Evolutionary conservation across 2,888 invertebrate species (phyloP).

Genomic region (Palloptera scutellata): DNA sequence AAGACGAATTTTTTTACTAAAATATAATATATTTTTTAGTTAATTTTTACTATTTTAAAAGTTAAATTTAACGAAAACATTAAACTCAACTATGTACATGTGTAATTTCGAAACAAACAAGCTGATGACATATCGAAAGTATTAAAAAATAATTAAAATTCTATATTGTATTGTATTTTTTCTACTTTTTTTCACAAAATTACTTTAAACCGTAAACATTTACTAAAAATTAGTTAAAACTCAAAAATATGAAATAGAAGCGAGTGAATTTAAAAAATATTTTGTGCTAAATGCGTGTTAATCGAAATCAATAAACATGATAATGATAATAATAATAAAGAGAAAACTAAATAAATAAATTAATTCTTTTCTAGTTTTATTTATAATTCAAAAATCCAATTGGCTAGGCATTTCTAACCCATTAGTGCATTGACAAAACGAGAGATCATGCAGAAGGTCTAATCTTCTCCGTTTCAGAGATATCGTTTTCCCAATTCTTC

Average conservation of each 20-base stretch:
- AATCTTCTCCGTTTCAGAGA: too few species aligned
- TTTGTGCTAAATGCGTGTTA: slow-evolving; percentile 42
- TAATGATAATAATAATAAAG: slow-evolving; percentile 35
- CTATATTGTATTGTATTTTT: not conserved
- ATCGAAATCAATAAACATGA: slow-evolving; percentile 41
- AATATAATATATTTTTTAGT: not conserved
- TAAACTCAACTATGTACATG: too few species aligned
- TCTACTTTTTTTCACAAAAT: too few species aligned
- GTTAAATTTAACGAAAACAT: too few species aligned
- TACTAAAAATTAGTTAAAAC: too few species aligned
- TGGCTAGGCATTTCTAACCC: too few species aligned
- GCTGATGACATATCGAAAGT: not conserved
- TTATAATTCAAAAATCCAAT: slow-evolving; percentile 1
- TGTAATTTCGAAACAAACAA: too few species aligned
- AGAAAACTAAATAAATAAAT: slow-evolving; percentile 24
- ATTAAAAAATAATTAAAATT: slow-evolving; percentile 10
- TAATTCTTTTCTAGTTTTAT: not conserved
- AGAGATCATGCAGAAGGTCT: too few species aligned
- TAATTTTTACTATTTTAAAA: slow-evolving; percentile 17
- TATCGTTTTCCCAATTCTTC: too few species aligned
- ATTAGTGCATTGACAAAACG: too few species aligned
- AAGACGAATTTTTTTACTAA: too few species aligned
- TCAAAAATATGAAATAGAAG: slow-evolving; percentile 15
- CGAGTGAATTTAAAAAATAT: slow-evolving; percentile 48
- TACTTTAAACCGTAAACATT: too few species aligned